phyloP scores from a whole-genome alignment of 2,888 invertebrate genomes.

The Meliscaeva auricollis region DNA sequence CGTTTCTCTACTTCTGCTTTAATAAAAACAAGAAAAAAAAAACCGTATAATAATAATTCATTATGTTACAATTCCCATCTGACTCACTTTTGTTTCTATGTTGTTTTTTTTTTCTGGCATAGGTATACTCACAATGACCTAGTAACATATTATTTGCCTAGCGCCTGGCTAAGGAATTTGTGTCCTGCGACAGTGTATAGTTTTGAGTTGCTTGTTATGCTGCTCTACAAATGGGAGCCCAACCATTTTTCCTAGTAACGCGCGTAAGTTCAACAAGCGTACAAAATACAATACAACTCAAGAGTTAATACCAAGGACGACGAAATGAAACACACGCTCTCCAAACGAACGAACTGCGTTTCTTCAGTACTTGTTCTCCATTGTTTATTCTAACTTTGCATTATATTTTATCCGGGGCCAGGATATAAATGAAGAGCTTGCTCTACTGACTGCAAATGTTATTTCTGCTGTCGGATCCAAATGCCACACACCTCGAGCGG shows the following conservation, averaged over 20 bases:
- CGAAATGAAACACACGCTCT: constrained; percentile 47
- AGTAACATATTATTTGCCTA: constrained; percentile 60
- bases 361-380: constrained; percentile 25
- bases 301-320: constrained; percentile 69
- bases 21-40: too few relatives aligned
- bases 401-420: constrained; percentile 49
- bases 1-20: constrained; percentile 42
- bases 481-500: background rate
- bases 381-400: constrained; percentile 50
- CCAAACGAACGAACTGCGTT: background rate
- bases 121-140: constrained; percentile 58
- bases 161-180: constrained; percentile 43
- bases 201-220: background rate
- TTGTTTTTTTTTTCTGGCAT: constrained; percentile 10
- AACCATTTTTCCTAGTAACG: constrained; percentile 52
- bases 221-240: constrained; percentile 7
- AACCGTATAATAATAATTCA: constrained; percentile 67
- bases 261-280: constrained; percentile 31
- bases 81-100: constrained; percentile 12
- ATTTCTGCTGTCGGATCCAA: background rate
- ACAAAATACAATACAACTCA: constrained; percentile 44
- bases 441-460: constrained; percentile 23
- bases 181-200: constrained; percentile 9
- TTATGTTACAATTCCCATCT: constrained; percentile 59
- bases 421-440: constrained; percentile 16